Percentiles rank a stretch among this genome's conserved stretches.
Conservation (phyloP, 2,797 vertebrate genomes). For the Nannoperca australis region DNA sequence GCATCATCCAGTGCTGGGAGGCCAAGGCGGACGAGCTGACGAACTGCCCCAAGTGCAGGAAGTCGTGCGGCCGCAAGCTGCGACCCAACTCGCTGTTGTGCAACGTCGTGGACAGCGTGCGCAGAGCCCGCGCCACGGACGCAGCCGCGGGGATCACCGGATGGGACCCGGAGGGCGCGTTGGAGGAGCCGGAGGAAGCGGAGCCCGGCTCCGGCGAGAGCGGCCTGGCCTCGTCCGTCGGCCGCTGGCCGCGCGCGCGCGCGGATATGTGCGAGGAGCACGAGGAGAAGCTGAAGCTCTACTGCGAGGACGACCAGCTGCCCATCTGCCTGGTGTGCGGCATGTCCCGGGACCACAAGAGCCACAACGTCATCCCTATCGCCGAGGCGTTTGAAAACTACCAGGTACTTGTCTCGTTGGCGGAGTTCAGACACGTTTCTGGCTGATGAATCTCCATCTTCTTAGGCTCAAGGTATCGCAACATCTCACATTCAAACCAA, state of each 20-base stretch:
- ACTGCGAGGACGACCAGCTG: slow-evolving; percentile 85
- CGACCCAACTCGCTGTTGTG: slow-evolving; percentile 84
- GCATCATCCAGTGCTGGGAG: slow-evolving; percentile 84
- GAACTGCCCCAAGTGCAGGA: slow-evolving; percentile 83
- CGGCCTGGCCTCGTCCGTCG: slow-evolving; percentile 73
- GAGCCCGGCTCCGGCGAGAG: slow-evolving; percentile 74
- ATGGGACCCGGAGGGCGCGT: slow-evolving; percentile 6
- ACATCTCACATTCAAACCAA: background rate
- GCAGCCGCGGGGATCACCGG: background rate
- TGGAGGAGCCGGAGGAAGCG: slow-evolving; percentile 64
- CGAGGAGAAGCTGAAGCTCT: slow-evolving; percentile 85
- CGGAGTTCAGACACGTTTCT: background rate
- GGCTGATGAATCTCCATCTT: background rate
- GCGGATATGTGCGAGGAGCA: slow-evolving; percentile 82
- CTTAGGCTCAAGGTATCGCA: background rate
- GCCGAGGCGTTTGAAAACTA: slow-evolving; percentile 84
- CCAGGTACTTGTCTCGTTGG: slow-evolving; percentile 66
- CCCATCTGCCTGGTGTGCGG: slow-evolving; percentile 86
- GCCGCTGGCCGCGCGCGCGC: slow-evolving; percentile 66
- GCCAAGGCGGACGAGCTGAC: slow-evolving; percentile 78
- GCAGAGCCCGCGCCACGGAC: slow-evolving; percentile 74
- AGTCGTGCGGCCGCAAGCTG: slow-evolving; percentile 75
- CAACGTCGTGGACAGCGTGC: slow-evolving; percentile 85
- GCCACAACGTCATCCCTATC: slow-evolving; percentile 84
- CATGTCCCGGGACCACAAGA: slow-evolving; percentile 85